Base-by-base conservation (phyloP, 2,888 invertebrate genomes). In the Copidosoma aretas region DNA sequence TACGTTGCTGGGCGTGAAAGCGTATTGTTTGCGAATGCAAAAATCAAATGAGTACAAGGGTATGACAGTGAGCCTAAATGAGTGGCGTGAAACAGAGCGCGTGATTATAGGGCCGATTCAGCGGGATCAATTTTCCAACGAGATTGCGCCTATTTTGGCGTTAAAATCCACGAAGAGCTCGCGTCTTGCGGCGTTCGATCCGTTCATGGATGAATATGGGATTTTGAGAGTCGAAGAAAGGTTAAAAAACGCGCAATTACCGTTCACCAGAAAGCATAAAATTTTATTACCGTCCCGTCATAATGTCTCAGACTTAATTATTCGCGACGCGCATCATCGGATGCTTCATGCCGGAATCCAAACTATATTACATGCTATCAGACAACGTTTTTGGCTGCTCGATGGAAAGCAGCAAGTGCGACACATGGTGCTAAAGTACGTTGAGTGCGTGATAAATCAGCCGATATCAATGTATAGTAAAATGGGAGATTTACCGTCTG, bases 401-500 rank as follows among this genome's bases (percentile, higher is more conserved):
- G 70, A 75, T 53, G 73, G 74, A 10, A 64, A 61, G n/a, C n/a
- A n/a, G n/a, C n/a, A n/a, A n/a, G n/a, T n/a, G n/a, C n/a, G n/a
- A n/a, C n/a, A n/a, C n/a, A n/a, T n/a, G n/a, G n/a, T n/a, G n/a
- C n/a, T n/a, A 19, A 24, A 49, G 14, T 75, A 67, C 32, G 52
- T 71, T 1, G 4, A 14, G 5, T 73, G 72, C n/a, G 19, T 62
- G 24, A 19, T 67, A 19, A 51, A 51, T 10, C 60, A 51, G 17
- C 58, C 60, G 5, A 19, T 1, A 5, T 12, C n/a, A 15, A 14
- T 22, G 12, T 12, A 21, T 59, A 12, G 19, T 5, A 51, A 19
- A 58, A 80, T 81, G 80, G 78, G 74, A 15, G 56, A 78, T 49
- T 73, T 80, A 32, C 80, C 78, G 4, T 39, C 17, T 17, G 51